Conservation (phyloP, 2,113 vertebrate genomes). For the Ancistrus triradiatus region DNA sequence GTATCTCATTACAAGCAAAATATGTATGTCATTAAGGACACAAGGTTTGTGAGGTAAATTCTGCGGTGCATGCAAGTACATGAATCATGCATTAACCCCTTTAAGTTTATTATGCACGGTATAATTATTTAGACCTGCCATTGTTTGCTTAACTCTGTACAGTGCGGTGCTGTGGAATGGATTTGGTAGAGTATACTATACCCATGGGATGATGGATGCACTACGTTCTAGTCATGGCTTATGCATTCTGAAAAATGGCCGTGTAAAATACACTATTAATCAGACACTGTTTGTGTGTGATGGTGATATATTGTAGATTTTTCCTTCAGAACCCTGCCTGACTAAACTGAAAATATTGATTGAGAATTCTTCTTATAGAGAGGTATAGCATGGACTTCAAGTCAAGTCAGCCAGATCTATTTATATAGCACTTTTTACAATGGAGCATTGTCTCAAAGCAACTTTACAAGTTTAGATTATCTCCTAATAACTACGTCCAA, state of each 20-base stretch:
- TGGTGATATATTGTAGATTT: constrained; percentile 26
- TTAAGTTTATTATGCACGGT: neutral
- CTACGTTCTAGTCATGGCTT: constrained; percentile 38
- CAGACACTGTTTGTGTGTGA: constrained; percentile 24
- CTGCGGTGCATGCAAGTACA: neutral
- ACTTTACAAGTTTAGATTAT: too few relatives aligned
- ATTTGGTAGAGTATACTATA: constrained; percentile 26
- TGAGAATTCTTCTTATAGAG: constrained; percentile 20
- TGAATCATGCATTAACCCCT: neutral
- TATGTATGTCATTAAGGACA: neutral
- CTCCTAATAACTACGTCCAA: too few relatives aligned
- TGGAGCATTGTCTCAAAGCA: too few relatives aligned
- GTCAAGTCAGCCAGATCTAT: too few relatives aligned
- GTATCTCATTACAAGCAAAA: constrained; percentile 8
- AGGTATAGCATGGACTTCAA: neutral
- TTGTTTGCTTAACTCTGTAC: constrained; percentile 6
- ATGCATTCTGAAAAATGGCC: constrained; percentile 45
- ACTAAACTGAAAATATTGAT: constrained; percentile 22
- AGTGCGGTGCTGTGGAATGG: constrained; percentile 14
- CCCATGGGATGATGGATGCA: constrained; percentile 41
- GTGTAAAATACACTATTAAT: constrained; percentile 48
- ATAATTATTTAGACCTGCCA: neutral
- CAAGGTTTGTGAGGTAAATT: neutral
- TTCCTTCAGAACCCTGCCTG: constrained; percentile 4
- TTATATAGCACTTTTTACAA: too few relatives aligned